phyloP scores from a whole-genome alignment of 1,140 invertebrate species.

The Dendrolimus punctatus region DNA sequence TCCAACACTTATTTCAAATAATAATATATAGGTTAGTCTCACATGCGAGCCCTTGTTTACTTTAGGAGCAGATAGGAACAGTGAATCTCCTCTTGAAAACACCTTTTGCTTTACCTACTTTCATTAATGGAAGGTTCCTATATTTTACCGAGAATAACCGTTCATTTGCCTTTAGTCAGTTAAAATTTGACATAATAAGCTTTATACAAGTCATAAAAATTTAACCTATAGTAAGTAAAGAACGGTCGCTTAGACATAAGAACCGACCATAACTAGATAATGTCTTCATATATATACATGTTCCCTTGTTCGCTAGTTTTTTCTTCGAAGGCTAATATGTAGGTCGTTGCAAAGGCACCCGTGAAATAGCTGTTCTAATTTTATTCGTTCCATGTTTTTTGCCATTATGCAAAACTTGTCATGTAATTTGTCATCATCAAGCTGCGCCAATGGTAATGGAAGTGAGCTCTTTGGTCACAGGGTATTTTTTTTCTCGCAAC shows the following conservation, averaged over 20 bases:
- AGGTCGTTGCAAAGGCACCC: not conserved
- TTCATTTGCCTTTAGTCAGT: no score
- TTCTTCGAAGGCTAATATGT: not conserved
- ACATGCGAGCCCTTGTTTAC: no score
- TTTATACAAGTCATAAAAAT: no score
- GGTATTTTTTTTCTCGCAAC: slow-evolving; percentile 58
- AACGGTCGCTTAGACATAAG: no score
- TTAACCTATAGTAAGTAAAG: no score
- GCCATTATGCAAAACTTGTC: slow-evolving; percentile 32
- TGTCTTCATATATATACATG: no score
- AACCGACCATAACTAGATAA: no score
- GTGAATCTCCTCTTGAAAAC: slow-evolving; percentile 17
- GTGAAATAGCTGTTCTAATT: not conserved
- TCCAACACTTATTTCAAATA: no score
- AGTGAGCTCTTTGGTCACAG: slow-evolving; percentile 46
- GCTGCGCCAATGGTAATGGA: slow-evolving; percentile 28
- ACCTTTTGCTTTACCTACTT: slow-evolving; percentile 11
- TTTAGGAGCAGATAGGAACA: not conserved
- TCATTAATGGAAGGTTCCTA: no score
- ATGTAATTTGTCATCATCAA: slow-evolving; percentile 33
- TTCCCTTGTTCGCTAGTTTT: not conserved
- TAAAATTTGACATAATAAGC: no score
- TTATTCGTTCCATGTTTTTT: slow-evolving; percentile 18
- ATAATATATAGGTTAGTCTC: no score
- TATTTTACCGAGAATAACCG: no score